Percentiles rank a stretch among this genome's conserved stretches.
Conservation (phyloP, 2,797 vertebrate genomes). For the Acipenser oxyrinchus region DNA sequence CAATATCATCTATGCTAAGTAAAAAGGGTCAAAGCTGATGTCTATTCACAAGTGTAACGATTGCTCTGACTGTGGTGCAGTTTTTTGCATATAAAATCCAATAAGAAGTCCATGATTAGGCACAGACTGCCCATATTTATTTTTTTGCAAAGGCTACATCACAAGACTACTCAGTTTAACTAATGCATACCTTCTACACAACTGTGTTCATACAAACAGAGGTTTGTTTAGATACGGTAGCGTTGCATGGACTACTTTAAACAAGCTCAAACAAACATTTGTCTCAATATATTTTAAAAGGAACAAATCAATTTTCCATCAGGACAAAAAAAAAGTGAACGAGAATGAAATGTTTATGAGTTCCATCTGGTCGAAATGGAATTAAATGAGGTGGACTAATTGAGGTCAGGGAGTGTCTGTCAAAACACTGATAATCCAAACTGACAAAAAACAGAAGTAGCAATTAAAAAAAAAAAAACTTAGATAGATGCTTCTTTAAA, state of each 20-base stretch:
- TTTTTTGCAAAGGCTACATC: too few relatives aligned
- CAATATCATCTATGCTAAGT: too few relatives aligned
- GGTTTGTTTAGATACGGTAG: slow-evolving; percentile 1
- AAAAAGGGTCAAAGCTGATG: too few relatives aligned
- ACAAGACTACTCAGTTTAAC: too few relatives aligned
- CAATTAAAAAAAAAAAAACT: slow-evolving; percentile 25
- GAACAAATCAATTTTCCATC: slow-evolving; percentile 44
- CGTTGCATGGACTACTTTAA: slow-evolving; percentile 3
- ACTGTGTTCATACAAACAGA: not conserved
- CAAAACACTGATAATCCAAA: slow-evolving; percentile 33
- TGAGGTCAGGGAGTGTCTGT: slow-evolving; percentile 42
- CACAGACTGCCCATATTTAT: too few relatives aligned
- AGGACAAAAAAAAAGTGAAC: slow-evolving; percentile 17
- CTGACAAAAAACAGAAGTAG: slow-evolving; percentile 54
- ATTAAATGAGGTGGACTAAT: slow-evolving; percentile 47
- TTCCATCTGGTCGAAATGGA: slow-evolving; percentile 50
- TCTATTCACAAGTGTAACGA: too few relatives aligned
- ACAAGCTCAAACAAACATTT: slow-evolving; percentile 38
- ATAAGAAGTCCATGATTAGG: too few relatives aligned
- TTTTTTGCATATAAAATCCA: too few relatives aligned
- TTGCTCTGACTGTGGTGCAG: too few relatives aligned
- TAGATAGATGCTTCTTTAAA: slow-evolving; percentile 20
- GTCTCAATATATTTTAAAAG: slow-evolving; percentile 45
- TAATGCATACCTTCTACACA: too few relatives aligned
- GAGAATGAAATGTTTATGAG: slow-evolving; percentile 24